Evolutionary conservation across 1,140 invertebrate species (phyloP), one percentile per base, ranked within the genome.

Genomic region (Pachypeltis micranthus): DNA sequence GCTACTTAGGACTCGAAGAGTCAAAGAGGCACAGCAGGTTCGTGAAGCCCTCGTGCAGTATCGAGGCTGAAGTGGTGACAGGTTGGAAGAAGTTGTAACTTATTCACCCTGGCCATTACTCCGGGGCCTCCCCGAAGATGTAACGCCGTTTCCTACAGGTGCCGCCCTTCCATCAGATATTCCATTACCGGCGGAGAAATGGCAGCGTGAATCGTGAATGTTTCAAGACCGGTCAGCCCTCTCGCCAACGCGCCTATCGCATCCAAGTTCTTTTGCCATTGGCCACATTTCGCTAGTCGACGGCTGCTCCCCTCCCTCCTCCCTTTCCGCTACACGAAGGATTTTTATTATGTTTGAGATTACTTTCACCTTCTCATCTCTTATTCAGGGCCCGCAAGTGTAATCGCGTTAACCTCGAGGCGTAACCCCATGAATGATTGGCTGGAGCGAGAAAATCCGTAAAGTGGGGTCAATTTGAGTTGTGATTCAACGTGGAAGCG

Each of bases 181-280:
- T 57, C 55, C 55, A 57, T 57, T 57, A 57, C 23, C 16, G 7
- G 16, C 7, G 7, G 16, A 39, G 31, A 16, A 39, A 39, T 16
- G 31, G 31, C n/a, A n/a, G n/a, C n/a, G n/a, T n/a, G 16, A 16
- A 7, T 39, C 3, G 23, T 57, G 55, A 57, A 57, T 57, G 55
- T 57, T 57, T 57, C 55, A 57, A 16, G 16, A n/a, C 24, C 55
- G 55, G 55, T 26, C 55, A 57, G 55, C 23, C 24, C 4, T 27
- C 26, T 27, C 27, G n/a, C n/a, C n/a, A n/a, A n/a, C n/a, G n/a
- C n/a, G n/a, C n/a, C n/a, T n/a, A n/a, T n/a, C n/a, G n/a, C n/a
- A n/a, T n/a, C n/a, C n/a, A n/a, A n/a, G n/a, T n/a, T n/a, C n/a
- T n/a, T n/a, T n/a, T n/a, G n/a, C n/a, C n/a, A n/a, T n/a, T n/a